Base-by-base conservation (phyloP, 2,113 vertebrate species). In the Machaerirhynchus nigripectus region DNA sequence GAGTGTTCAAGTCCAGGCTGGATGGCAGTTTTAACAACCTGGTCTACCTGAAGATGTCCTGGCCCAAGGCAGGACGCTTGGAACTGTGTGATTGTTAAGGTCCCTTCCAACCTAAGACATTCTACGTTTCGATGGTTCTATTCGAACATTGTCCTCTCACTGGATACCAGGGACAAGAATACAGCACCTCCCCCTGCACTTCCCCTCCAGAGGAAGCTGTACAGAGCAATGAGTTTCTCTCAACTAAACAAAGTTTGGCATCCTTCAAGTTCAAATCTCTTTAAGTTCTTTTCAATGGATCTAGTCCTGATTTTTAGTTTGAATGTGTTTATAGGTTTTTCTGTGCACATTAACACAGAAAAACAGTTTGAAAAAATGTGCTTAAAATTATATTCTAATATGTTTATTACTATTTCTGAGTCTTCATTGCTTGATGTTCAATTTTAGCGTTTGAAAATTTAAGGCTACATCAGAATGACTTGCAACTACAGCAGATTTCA, bases 401-500 rank as follows among this genome's bases (percentile, higher is more conserved):
- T 13, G 15, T 74, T 30, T 46, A 26, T 67, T 87, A 56, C 20
- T 69, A 31, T 82, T 83, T 89, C 46, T 95, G 89, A 81, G 55
- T 71, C 84, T 31, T 78, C 13, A 60, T 89, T 95, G 22, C 56
- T 93, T 85, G 24, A 87, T 87, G 60, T 84, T 59, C 96, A 73
- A 92, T 86, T 95, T 60, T 91, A 99, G 98, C 97, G 47, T 61
- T 96, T 99, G 89, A 98, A 97, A 96, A 97, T 68, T 57, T 98
- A 94, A 96, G 97, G 5, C 98, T 96, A 83, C 97, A 89, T 39
- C 98, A 98, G 68, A 88, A 97, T 52, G 98, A 99, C 50, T 70
- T 98, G 57, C 97, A 97, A 68, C 97, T 99, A 76, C 97, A 97
- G 92, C 97, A 98, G 49, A 97, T 99, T 52, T 97, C 98, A 56